These are phyloP conservation scores for Physocephala rufipes DNA, from an alignment of 2,888 invertebrate species.

Conservation along the genomic window DNA sequence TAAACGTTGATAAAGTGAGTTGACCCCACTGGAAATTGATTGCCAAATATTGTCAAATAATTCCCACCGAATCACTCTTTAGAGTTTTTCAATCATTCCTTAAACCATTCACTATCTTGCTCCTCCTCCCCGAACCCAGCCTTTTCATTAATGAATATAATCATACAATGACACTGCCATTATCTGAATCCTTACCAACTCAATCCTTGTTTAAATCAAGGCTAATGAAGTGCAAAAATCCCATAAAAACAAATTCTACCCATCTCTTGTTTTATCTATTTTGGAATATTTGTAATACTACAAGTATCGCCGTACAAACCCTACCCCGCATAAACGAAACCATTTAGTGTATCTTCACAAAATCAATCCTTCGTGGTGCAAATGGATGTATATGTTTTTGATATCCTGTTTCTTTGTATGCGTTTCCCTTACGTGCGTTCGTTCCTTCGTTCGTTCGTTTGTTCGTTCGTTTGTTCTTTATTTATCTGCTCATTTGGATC, in stretches of 20 bases:
- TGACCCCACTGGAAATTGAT: too few species aligned
- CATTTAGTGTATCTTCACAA: slow-evolving; percentile 53
- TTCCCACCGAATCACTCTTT: too few species aligned
- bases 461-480: too few species aligned
- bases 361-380: slow-evolving; percentile 27
- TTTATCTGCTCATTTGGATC: slow-evolving; percentile 42
- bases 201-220: slow-evolving; percentile 51
- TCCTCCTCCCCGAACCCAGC: too few species aligned
- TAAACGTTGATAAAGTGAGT: too few species aligned
- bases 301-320: background rate
- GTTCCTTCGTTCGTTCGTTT: too few species aligned
- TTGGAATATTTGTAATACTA: slow-evolving; percentile 33
- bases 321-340: slow-evolving; percentile 35
- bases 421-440: slow-evolving; percentile 4
- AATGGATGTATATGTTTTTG: slow-evolving; percentile 37
- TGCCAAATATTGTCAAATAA: too few species aligned
- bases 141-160: background rate
- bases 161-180: background rate
- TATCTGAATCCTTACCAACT: background rate
- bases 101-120: too few species aligned
- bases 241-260: slow-evolving; percentile 37
- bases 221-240: slow-evolving; percentile 60
- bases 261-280: slow-evolving; percentile 12
- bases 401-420: slow-evolving; percentile 36
- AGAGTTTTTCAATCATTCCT: too few species aligned